Conservation (phyloP, 2,888 invertebrate genomes). For the Yponomeuta malinellus region DNA sequence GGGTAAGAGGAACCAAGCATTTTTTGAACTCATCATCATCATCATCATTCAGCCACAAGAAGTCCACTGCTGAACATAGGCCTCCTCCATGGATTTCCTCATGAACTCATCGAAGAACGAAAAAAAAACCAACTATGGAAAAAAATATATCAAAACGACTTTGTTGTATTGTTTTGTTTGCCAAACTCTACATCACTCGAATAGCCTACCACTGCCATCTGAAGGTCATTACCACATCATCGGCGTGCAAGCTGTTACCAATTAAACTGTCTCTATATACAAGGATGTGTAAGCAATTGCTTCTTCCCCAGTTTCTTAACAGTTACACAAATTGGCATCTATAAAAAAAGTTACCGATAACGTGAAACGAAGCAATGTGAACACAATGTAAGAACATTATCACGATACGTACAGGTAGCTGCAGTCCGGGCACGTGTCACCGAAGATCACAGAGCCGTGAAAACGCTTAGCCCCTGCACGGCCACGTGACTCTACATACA, state of each 20-base stretch:
- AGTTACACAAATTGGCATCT: neutral
- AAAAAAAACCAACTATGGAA: too few species aligned
- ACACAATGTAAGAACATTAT: constrained; percentile 33
- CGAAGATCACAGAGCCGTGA: constrained; percentile 49
- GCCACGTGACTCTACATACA: constrained; percentile 35
- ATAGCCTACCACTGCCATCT: constrained; percentile 40
- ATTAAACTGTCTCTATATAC: neutral
- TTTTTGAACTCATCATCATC: too few species aligned
- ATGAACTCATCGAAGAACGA: too few species aligned
- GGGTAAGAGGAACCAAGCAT: too few species aligned
- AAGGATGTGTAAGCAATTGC: neutral
- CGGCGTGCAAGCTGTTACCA: neutral
- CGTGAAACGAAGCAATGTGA: neutral
- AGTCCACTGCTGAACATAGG: too few species aligned
- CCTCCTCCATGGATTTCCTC: too few species aligned
- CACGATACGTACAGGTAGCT: constrained; percentile 34
- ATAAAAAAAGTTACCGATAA: neutral
- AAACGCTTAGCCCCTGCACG: constrained; percentile 46
- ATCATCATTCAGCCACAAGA: too few species aligned
- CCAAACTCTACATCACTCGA: constrained; percentile 44
- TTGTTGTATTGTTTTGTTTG: constrained; percentile 31
- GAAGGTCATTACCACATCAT: constrained; percentile 58
- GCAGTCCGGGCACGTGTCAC: constrained; percentile 42
- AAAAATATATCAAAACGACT: neutral
- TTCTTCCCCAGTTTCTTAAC: neutral